A percentile compares a stretch with the other conserved stretches of the same genome.
Evolutionary conservation across 2,113 vertebrate genomes (phyloP).

Genomic region (Dascyllus trimaculatus): DNA sequence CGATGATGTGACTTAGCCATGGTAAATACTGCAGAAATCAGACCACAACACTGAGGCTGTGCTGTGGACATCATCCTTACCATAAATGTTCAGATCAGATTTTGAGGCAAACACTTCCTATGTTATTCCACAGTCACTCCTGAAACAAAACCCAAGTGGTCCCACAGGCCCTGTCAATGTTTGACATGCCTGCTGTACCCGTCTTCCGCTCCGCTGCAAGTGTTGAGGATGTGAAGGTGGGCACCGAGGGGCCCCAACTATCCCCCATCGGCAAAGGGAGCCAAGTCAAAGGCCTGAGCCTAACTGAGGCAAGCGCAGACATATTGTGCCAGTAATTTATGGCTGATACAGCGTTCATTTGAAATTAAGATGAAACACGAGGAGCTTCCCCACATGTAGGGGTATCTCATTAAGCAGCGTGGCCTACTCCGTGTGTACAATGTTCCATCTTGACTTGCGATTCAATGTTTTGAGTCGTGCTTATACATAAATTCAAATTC

Average conservation of each 20-base stretch:
- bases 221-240: constrained; percentile 76
- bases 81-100: constrained; percentile 45
- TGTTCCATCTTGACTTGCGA: constrained; percentile 40
- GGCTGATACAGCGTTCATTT: constrained; percentile 74
- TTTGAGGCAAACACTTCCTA: constrained; percentile 40
- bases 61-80: constrained; percentile 56
- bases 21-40: constrained; percentile 7
- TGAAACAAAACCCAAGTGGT: constrained; percentile 71
- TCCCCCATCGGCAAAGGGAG: constrained; percentile 60
- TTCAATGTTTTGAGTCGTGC: constrained; percentile 47
- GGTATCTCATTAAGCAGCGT: constrained; percentile 55
- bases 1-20: constrained; percentile 32
- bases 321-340: constrained; percentile 78
- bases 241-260: constrained; percentile 62
- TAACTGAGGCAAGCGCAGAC: constrained; percentile 60
- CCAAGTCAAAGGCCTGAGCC: constrained; percentile 74
- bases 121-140: constrained; percentile 63
- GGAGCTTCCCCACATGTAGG: constrained; percentile 44
- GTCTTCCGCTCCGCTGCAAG: constrained; percentile 77
- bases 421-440: constrained; percentile 31
- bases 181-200: constrained; percentile 78
- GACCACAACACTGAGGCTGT: constrained; percentile 20
- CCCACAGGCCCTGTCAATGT: constrained; percentile 70
- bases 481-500: constrained; percentile 58
- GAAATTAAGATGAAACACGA: constrained; percentile 71